Base-by-base conservation (phyloP, 2,888 invertebrate genomes). In the Aphelenchoides bicaudatus region DNA sequence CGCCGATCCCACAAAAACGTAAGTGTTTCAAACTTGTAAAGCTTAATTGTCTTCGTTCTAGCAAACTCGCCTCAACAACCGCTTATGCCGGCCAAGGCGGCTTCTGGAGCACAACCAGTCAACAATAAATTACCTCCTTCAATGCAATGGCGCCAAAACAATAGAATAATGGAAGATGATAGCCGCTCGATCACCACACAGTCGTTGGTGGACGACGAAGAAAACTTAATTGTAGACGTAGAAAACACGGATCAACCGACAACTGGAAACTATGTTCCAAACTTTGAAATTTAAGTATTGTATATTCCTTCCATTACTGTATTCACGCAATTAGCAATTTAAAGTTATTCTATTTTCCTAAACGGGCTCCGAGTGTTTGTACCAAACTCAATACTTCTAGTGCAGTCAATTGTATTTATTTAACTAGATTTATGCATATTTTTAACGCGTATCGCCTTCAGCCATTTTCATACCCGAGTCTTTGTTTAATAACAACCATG, bases 1-100 rank as follows among this genome's bases (percentile, higher is more conserved):
- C 49, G n/a, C 49, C 49, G n/a, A 49, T 49, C 16, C 49, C 49
- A 10, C 19, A 38, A 21, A 49, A 49, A 3, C 49, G 49, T 49
- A 21, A 49, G 49, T 1, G n/a, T 21, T 38, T 13, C 49, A 2
- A n/a, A 13, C 2, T 37, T 37, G 16, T 19, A n/a, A 13, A 13
- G 2, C 19, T 46, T n/a, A 13, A 16, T 46, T 13, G 2, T 46
- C 46, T 2, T 38, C 30, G 8, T 16, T 29, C 19, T 1, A 27
- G 21, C 16, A 29, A 34, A 23, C 27, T 49, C 49, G 13, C 25
- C 30, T 31, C 49, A 23, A 13, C 30, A 28, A 31, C 13, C 29
- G n/a, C n/a, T n/a, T n/a, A n/a, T n/a, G n/a, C n/a, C 23, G 25
- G 43, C 43, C 43, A 6, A n/a, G 6, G 25, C 43, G 10, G 21